Evolutionary conservation across 2,113 vertebrate species (phyloP).

Genomic region (Taxidea taxus): DNA sequence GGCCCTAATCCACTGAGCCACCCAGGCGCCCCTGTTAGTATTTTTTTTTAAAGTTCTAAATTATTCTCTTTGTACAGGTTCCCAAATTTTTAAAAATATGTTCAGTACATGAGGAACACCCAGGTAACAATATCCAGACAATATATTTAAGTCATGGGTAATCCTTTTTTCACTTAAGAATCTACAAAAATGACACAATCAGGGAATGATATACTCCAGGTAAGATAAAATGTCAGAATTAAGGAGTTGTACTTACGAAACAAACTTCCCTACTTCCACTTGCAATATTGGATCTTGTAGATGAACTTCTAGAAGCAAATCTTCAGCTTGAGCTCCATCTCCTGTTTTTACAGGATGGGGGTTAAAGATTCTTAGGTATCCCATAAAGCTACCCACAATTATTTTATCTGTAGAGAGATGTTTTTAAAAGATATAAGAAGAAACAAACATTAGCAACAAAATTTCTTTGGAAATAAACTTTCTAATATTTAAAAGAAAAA

Average conservation of each 20-base stretch:
- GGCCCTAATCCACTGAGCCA: no score
- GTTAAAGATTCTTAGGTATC: conserved; percentile 92
- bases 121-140: background rate
- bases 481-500: background rate
- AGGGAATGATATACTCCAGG: background rate
- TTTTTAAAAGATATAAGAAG: conserved; percentile 1
- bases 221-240: background rate
- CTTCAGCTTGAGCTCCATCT: conserved; percentile 84
- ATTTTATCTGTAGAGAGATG: conserved; percentile 89
- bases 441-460: background rate
- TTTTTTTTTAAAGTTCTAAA: background rate
- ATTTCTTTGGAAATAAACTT: background rate
- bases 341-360: conserved; percentile 87
- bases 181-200: background rate
- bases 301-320: conserved; percentile 93
- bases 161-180: background rate
- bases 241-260: conserved; percentile 93
- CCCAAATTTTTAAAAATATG: background rate
- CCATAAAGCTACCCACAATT: conserved; percentile 95
- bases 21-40: no score
- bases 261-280: conserved; percentile 96
- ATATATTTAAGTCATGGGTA: background rate
- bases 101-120: background rate
- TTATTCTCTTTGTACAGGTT: background rate
- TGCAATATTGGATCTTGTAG: conserved; percentile 92